Evolutionary conservation across 2,888 invertebrate genomes (phyloP).

Genomic region (Achlya flavicornis): DNA sequence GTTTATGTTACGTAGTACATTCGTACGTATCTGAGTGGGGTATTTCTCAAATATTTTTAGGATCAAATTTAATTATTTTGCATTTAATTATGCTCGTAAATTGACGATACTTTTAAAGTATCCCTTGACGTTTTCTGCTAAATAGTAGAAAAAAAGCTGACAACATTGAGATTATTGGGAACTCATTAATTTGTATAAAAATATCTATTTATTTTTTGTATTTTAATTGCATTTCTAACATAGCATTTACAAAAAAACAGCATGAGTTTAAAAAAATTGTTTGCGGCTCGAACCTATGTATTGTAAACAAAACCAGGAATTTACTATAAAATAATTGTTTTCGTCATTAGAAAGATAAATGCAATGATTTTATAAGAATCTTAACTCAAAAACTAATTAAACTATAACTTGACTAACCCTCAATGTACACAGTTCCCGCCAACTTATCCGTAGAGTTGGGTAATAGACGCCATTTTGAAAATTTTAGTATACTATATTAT

Average conservation of each 20-base stretch:
- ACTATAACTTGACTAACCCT: too few relatives aligned
- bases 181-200: slow-evolving; percentile 30
- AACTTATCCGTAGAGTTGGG: too few relatives aligned
- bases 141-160: neutral
- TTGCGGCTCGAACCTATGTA: slow-evolving; percentile 22
- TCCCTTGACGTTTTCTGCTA: neutral
- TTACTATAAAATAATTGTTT: neutral
- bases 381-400: too few relatives aligned
- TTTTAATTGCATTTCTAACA: slow-evolving; percentile 30
- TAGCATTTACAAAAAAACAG: slow-evolving; percentile 13
- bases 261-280: slow-evolving; percentile 9
- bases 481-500: too few relatives aligned
- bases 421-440: too few relatives aligned
- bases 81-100: neutral
- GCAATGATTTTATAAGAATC: neutral
- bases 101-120: neutral
- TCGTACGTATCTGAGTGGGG: neutral
- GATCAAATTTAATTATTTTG: neutral
- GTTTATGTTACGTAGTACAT: too few relatives aligned
- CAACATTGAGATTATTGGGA: slow-evolving; percentile 45
- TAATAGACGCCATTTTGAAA: too few relatives aligned
- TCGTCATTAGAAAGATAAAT: neutral
- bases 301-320: neutral
- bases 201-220: slow-evolving; percentile 33
- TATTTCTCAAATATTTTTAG: neutral